Base-by-base conservation (phyloP, 2,113 vertebrate genomes). In the Tragulus kanchil region DNA sequence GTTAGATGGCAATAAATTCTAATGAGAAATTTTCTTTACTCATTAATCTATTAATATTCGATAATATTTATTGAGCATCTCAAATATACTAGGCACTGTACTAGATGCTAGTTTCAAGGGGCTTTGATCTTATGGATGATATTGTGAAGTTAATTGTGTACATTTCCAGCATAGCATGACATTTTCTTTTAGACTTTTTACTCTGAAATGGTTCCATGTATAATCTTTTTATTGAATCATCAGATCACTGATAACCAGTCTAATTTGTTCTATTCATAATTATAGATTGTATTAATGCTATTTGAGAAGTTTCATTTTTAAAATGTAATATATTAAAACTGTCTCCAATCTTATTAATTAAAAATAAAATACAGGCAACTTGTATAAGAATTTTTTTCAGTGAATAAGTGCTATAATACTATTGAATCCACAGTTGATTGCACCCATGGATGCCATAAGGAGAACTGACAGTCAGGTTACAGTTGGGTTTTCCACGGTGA, bases 251-350 rank as follows among this genome's bases (percentile, higher is more conserved):
- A 36, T 71, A 62, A 62, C 8, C n/a, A 28, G 10, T 77, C 31
- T 71, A 45, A 19, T 75, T 84, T 92, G 52, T 25, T n/a, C 23
- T 48, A 83, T 36, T 81, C 89, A 59, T 75, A 75, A 19, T 87
- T 91, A 45, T 58, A 65, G 6, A 52, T 58, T 50, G 5, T 79
- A 14, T 85, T 16, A 69, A 79, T 89, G n/a, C 14, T 86, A 13
- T 92, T 79, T 84, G n/a, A 84, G 83, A 79, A 67, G 15, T 23
- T 94, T 96, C 4, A 88, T 75, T 85, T 84, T 25, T 64, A 90
- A 85, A 87, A 71, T n/a, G 0, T 88, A 78, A 61, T 94, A 61
- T 69, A 10, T 85, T 16, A 65, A 79, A 71, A 50, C 26, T 81
- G 5, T 50, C 52, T 58, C 50, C 2, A 26, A 1, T 83, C 88